A percentile compares a stretch with the other conserved stretches of the same genome.
phyloP scores from a whole-genome alignment of 2,888 invertebrate species.

The Ptychoptera albimana region DNA sequence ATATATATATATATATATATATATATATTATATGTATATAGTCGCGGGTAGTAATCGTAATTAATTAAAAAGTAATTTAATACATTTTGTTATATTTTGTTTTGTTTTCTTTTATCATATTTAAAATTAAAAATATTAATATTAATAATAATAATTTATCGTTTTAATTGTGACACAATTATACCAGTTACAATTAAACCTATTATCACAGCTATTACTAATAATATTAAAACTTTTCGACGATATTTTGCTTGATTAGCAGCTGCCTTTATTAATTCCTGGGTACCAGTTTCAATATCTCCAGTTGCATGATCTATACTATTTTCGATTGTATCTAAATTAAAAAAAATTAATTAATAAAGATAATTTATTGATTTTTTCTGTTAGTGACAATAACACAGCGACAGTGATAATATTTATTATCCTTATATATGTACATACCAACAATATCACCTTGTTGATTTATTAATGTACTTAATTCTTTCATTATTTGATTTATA shows the following conservation, averaged over 20 bases:
- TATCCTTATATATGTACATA: conserved; percentile 30
- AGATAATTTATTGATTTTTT: conserved; percentile 6
- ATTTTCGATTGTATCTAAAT: conserved; percentile 66
- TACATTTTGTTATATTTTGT: too few species aligned
- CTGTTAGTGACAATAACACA: too few species aligned
- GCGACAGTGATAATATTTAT: conserved; percentile 1
- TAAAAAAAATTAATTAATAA: conserved; percentile 10
- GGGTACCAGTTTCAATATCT: conserved; percentile 62
- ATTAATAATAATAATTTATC: conserved; percentile 22
- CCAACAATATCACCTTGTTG: conserved; percentile 58
- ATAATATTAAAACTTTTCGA: conserved; percentile 54
- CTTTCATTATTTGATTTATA: conserved; percentile 69
- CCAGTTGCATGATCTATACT: conserved; percentile 59
- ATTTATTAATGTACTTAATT: conserved; percentile 51
- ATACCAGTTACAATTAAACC: conserved; percentile 51
- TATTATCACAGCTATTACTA: conserved; percentile 47
- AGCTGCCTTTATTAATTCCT: conserved; percentile 66
- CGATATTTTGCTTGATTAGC: conserved; percentile 62
- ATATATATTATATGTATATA: too few species aligned
- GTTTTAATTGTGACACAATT: conserved; percentile 40
- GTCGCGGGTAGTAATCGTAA: too few species aligned
- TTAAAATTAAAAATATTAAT: too few species aligned
- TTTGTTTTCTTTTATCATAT: too few species aligned
- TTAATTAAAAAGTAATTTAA: too few species aligned
- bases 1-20: too few species aligned